A percentile compares a stretch with the other conserved stretches of the same genome.
Evolutionary conservation across 2,113 vertebrate species (phyloP).

Genomic region (Triplophysa siluroides): DNA sequence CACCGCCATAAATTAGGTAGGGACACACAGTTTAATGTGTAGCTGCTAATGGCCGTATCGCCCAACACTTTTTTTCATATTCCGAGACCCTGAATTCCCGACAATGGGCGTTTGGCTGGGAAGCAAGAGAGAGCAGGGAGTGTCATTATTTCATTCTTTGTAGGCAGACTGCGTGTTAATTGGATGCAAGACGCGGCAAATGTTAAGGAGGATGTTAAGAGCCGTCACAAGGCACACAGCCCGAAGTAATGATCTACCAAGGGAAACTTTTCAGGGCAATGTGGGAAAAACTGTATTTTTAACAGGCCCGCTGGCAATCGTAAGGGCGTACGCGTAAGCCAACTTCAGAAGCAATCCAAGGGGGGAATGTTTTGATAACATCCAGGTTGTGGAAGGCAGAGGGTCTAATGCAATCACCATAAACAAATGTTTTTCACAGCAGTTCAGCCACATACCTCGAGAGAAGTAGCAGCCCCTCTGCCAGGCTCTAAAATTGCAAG

Average conservation of each 20-base stretch:
- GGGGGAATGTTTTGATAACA: constrained; percentile 45
- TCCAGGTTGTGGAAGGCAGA: constrained; percentile 45
- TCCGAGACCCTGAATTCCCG: constrained; percentile 42
- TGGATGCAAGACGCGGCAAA: constrained; percentile 67
- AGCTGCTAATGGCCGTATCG: constrained; percentile 1
- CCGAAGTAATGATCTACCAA: constrained; percentile 69
- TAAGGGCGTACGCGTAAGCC: background rate
- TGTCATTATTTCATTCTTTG: constrained; percentile 71
- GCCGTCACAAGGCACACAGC: constrained; percentile 55
- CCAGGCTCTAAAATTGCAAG: constrained; percentile 25
- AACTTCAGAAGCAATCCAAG: background rate
- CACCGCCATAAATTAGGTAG: constrained; percentile 17
- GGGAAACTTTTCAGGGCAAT: constrained; percentile 52
- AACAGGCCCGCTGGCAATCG: constrained; percentile 25
- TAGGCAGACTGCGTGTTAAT: constrained; percentile 68
- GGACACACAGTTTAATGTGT: constrained; percentile 22
- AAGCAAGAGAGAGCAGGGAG: constrained; percentile 46
- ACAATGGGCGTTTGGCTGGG: constrained; percentile 53
- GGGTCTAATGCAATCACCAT: constrained; percentile 54
- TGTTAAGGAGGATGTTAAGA: constrained; percentile 51
- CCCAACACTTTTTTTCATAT: background rate
- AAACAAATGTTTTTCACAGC: constrained; percentile 52
- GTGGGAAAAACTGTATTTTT: constrained; percentile 47
- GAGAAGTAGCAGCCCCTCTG: constrained; percentile 23
- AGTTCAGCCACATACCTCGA: constrained; percentile 29